A percentile compares a stretch with the other conserved stretches of the same genome.
Conservation (phyloP, 2,797 vertebrate genomes). For the Rhinella marina region DNA sequence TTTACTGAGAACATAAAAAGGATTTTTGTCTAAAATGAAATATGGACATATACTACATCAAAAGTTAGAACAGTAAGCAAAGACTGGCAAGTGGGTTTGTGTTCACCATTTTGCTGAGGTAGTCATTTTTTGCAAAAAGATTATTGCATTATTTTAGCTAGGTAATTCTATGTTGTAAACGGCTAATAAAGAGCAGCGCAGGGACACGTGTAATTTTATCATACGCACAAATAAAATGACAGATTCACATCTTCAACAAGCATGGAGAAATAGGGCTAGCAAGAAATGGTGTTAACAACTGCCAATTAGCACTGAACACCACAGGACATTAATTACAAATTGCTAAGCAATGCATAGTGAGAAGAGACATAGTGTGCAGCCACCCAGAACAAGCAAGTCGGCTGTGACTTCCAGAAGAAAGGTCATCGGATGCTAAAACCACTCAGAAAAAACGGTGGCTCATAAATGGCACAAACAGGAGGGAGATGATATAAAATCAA, state of each 20-base stretch:
- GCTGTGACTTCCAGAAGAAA: slow-evolving; percentile 19
- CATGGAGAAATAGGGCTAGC: background rate
- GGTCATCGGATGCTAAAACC: slow-evolving; percentile 8
- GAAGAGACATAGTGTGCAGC: slow-evolving; percentile 17
- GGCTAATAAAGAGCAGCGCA: background rate
- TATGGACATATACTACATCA: background rate
- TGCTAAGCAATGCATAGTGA: slow-evolving; percentile 71
- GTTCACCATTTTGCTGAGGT: background rate
- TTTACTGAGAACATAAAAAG: no score
- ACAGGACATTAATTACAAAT: slow-evolving; percentile 57
- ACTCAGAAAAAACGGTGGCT: background rate
- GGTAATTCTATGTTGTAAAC: background rate
- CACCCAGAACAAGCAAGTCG: slow-evolving; percentile 52
- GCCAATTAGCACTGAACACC: slow-evolving; percentile 20
- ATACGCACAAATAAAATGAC: background rate
- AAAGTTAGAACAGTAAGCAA: no score
- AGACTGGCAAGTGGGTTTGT: background rate
- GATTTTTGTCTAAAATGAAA: background rate
- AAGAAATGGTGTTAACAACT: slow-evolving; percentile 18
- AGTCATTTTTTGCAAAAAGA: background rate
- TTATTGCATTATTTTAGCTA: background rate
- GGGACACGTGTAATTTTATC: background rate
- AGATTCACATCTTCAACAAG: background rate
- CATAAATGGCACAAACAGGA: slow-evolving; percentile 4
- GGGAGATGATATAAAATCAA: slow-evolving; percentile 1